Conservation (phyloP, 2,113 vertebrate species). For the Poeciliopsis retropinna region DNA sequence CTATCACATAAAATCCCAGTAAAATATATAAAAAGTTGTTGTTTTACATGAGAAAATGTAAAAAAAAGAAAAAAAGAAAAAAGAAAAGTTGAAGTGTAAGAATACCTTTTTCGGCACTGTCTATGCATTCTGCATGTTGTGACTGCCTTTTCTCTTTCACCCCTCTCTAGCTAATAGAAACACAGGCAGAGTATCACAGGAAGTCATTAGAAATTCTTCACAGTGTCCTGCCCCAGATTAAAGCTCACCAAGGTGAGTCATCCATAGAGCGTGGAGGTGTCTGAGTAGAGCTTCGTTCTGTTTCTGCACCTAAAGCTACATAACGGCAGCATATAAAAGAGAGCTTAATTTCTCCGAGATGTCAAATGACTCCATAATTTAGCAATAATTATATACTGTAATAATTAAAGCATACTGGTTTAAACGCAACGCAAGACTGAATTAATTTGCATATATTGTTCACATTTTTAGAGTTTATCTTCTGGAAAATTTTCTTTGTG, state of each 20-base stretch:
- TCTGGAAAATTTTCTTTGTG: not conserved
- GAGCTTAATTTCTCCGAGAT: slow-evolving; percentile 13
- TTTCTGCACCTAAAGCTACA: slow-evolving; percentile 39
- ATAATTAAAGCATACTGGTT: slow-evolving; percentile 3
- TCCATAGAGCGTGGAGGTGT: slow-evolving; percentile 25
- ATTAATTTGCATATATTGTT: not conserved
- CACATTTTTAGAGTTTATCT: not conserved
- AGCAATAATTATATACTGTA: slow-evolving; percentile 24
- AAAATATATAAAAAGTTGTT: not conserved
- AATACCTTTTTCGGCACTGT: not conserved
- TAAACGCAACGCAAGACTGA: not conserved
- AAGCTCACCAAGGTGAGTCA: slow-evolving; percentile 96
- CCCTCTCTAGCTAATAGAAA: slow-evolving; percentile 89
- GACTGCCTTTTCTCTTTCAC: slow-evolving; percentile 16
- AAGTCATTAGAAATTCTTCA: slow-evolving; percentile 94
- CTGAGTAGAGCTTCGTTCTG: slow-evolving; percentile 9
- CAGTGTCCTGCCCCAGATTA: slow-evolving; percentile 93
- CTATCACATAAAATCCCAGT: not conserved
- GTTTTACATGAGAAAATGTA: not conserved
- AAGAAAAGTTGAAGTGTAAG: not conserved
- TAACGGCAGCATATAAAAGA: slow-evolving; percentile 16
- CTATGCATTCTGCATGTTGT: slow-evolving; percentile 1
- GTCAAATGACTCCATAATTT: slow-evolving; percentile 37
- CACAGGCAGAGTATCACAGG: slow-evolving; percentile 95
- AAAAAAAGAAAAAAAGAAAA: not conserved